Percentiles rank a stretch among this genome's conserved stretches.
These are phyloP conservation scores for Selene dorsalis DNA, from an alignment of 2,797 vertebrate species.

Conservation along the genomic window DNA sequence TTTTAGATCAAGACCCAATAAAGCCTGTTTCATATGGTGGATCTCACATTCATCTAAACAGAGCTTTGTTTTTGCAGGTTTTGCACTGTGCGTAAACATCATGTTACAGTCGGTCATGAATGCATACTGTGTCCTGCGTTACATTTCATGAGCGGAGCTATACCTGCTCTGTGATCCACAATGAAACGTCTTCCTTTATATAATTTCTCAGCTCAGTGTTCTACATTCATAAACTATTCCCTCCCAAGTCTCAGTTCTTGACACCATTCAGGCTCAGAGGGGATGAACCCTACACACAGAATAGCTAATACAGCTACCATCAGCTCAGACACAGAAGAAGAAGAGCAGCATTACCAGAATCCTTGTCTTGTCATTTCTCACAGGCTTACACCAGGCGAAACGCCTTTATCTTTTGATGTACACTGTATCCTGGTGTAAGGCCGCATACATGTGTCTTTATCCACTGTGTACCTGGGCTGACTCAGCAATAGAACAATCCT, in stretches of 20 bases:
- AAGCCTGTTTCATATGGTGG: background rate
- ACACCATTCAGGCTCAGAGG: conserved; percentile 55
- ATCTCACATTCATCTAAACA: background rate
- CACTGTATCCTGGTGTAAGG: conserved; percentile 62
- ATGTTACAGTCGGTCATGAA: background rate
- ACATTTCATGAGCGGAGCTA: conserved; percentile 15
- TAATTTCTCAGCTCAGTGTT: conserved; percentile 38
- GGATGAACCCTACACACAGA: conserved; percentile 66
- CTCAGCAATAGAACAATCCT: conserved; percentile 59
- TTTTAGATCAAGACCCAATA: conserved; percentile 2
- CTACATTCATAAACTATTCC: conserved; percentile 59
- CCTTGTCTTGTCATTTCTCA: conserved; percentile 70
- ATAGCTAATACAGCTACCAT: conserved; percentile 61
- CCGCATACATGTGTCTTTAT: conserved; percentile 69
- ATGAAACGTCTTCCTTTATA: conserved; percentile 37
- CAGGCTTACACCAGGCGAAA: conserved; percentile 69
- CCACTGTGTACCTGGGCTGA: conserved; percentile 62
- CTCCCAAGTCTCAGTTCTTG: conserved; percentile 49
- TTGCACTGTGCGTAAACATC: conserved; percentile 10
- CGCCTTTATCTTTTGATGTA: conserved; percentile 67
- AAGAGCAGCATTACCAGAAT: conserved; percentile 48
- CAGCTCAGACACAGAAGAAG: conserved; percentile 45
- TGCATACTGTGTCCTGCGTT: background rate
- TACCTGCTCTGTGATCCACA: conserved; percentile 42
- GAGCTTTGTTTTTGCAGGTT: background rate